These are phyloP conservation scores for Rhineura floridana DNA, from an alignment of 2,113 vertebrate species.

Conservation along the genomic window DNA sequence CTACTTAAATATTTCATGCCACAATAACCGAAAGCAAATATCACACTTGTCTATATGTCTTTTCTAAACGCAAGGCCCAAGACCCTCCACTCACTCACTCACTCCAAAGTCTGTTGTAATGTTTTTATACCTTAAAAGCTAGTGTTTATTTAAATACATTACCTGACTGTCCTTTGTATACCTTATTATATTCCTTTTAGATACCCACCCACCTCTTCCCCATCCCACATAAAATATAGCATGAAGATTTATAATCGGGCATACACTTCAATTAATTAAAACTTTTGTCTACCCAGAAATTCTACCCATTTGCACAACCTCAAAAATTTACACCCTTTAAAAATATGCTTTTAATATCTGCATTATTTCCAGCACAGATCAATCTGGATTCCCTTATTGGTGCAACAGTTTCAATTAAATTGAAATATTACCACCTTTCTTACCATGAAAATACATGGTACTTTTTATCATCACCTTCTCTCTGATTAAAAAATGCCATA, in stretches of 20 bases:
- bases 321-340: conserved; percentile 71
- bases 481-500: conserved; percentile 89
- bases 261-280: conserved; percentile 60
- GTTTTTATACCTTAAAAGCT: conserved; percentile 41
- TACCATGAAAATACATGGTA: conserved; percentile 82
- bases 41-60: conserved; percentile 64
- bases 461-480: conserved; percentile 87
- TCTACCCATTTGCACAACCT: conserved; percentile 46
- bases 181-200: conserved; percentile 12
- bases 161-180: conserved; percentile 56
- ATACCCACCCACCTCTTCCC: conserved; percentile 28
- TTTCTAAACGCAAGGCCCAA: conserved; percentile 52
- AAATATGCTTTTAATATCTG: conserved; percentile 82
- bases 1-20: conserved; percentile 66
- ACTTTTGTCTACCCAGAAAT: conserved; percentile 47
- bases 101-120: conserved; percentile 30
- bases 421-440: conserved; percentile 87
- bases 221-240: conserved; percentile 40
- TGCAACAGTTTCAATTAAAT: conserved; percentile 82
- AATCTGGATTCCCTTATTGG: conserved; percentile 85
- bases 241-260: conserved; percentile 38
- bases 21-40: conserved; percentile 67
- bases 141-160: conserved; percentile 50
- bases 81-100: conserved; percentile 22
- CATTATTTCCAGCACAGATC: conserved; percentile 77